Conservation (phyloP, 2,797 vertebrate genomes). For the Parauchenoglanis ngamensis region DNA sequence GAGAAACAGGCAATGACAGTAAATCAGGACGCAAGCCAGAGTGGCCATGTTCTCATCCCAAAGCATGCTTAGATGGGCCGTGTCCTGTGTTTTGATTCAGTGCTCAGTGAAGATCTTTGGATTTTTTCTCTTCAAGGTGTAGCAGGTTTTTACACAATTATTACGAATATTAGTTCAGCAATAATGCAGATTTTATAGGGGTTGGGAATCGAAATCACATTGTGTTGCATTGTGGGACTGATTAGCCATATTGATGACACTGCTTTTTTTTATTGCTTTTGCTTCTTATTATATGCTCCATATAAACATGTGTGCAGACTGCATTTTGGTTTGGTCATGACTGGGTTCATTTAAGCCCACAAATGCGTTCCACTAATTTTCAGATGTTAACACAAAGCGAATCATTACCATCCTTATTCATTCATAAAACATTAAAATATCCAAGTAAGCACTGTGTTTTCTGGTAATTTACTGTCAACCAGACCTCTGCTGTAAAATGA, state of each 20-base stretch:
- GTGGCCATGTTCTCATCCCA: neutral
- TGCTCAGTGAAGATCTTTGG: neutral
- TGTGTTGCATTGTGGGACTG: neutral
- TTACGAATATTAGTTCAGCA: neutral
- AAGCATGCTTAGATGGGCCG: neutral
- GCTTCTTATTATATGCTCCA: neutral
- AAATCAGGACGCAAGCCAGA: slow-evolving; percentile 57
- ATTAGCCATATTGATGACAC: neutral
- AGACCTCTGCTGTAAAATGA: neutral
- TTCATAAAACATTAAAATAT: neutral
- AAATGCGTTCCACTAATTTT: neutral
- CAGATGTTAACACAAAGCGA: neutral
- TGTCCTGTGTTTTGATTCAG: neutral
- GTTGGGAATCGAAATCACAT: neutral
- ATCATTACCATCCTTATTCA: neutral
- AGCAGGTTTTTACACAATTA: neutral
- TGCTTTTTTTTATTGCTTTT: neutral
- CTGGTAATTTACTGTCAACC: neutral
- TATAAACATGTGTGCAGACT: neutral
- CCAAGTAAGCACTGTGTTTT: neutral
- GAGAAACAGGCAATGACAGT: slow-evolving; percentile 61
- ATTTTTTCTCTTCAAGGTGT: neutral
- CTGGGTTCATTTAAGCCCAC: neutral
- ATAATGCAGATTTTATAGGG: no score
- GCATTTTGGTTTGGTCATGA: neutral